Percentiles rank a stretch among this genome's conserved stretches.
Evolutionary conservation across 2,797 vertebrate species (phyloP).

Genomic region (Jordanella pulchra): DNA sequence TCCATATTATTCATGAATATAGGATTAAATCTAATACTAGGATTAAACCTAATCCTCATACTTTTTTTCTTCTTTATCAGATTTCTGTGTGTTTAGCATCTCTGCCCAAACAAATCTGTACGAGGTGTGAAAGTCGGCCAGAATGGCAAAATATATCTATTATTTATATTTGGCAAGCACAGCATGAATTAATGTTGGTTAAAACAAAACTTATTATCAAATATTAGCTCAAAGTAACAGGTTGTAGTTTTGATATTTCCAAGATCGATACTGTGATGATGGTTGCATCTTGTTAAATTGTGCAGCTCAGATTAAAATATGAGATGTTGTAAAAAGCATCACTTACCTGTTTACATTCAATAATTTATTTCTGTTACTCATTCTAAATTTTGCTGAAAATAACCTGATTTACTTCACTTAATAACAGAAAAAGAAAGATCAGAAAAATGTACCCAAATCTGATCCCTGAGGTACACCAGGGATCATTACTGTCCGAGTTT

Average conservation of each 20-base stretch:
- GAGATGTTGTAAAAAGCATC: background rate
- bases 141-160: background rate
- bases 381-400: background rate
- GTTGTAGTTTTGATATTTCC: background rate
- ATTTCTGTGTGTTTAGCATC: background rate
- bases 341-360: background rate
- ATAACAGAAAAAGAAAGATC: background rate
- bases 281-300: constrained; percentile 1
- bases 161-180: background rate
- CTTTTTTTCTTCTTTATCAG: background rate
- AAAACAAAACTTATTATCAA: background rate
- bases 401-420: no score
- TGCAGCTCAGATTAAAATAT: background rate
- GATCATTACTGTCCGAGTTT: background rate
- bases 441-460: background rate
- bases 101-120: background rate
- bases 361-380: background rate
- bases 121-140: background rate
- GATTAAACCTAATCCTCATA: background rate
- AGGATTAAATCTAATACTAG: background rate
- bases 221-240: background rate
- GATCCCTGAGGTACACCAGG: constrained; percentile 28
- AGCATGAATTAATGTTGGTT: background rate
- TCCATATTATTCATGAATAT: background rate
- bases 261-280: background rate